Evolutionary conservation across 2,888 invertebrate species (phyloP).

Genomic region (Orthonychiurus folsomi): DNA sequence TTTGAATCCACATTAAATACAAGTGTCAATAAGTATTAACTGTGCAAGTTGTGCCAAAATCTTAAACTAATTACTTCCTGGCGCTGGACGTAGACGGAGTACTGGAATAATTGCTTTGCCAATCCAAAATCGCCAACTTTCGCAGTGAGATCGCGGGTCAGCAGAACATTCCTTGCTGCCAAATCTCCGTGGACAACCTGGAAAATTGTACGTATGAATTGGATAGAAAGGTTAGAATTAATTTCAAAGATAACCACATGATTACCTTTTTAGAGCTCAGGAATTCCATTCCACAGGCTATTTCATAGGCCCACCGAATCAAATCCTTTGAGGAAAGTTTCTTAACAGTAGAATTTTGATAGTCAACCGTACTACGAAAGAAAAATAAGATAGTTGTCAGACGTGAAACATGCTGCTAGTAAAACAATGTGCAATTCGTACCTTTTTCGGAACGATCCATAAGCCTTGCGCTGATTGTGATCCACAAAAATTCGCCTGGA

Average conservation of each 20-base stretch:
- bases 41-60: neutral
- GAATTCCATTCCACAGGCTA: slow-evolving; percentile 25
- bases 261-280: slow-evolving; percentile 22
- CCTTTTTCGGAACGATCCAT: neutral
- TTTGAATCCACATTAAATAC: too few relatives aligned
- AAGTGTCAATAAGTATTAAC: neutral
- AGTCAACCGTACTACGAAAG: slow-evolving; percentile 9
- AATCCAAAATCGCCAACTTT: slow-evolving; percentile 29
- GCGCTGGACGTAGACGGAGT: slow-evolving; percentile 26
- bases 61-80: neutral
- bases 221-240: too few relatives aligned
- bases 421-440: slow-evolving; percentile 2
- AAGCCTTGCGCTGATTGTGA: neutral
- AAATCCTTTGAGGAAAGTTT: slow-evolving; percentile 17
- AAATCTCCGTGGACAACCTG: slow-evolving; percentile 26
- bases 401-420: too few relatives aligned
- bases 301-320: slow-evolving; percentile 20
- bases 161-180: slow-evolving; percentile 25
- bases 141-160: slow-evolving; percentile 18
- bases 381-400: neutral
- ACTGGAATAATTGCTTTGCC: slow-evolving; percentile 24
- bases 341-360: slow-evolving; percentile 15
- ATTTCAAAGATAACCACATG: too few relatives aligned
- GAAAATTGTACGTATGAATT: too few relatives aligned
- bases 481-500: neutral